Base-by-base conservation (phyloP, 2,888 invertebrate genomes). In the Tetropium fuscum region DNA sequence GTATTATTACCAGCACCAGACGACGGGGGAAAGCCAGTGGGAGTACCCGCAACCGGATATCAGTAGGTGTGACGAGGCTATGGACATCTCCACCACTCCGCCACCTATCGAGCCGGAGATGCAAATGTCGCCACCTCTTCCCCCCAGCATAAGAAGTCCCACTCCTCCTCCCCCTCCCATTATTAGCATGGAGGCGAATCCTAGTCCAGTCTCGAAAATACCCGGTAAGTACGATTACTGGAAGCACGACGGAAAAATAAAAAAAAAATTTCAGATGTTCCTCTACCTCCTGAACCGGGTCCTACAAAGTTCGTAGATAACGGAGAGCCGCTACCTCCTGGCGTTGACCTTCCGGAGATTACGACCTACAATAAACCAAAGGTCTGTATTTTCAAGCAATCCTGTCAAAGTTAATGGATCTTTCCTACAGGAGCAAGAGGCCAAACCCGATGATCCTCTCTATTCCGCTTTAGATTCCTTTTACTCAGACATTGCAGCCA, bases 1-100 rank as follows among this genome's bases (percentile, higher is more conserved):
- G 69, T 90, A 90, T 82, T 88, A 84, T 84, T 90, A 89, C 82
- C 85, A 85, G 76, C 87, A 89, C 78, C 77, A 83, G 62, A 75
- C 78, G 62, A 86, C 84, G 18, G 87, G 87, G 25, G 84, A 85
- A 63, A 84, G 86, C 44, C 88, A 87, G 75, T 89, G 89, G 89
- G 87, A 87, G 67, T 90, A 85, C 77, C 87, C 87, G 1, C 82
- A 83, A 57, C 77, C 80, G 3, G 84, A 83, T 64, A 78, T 82
- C 61, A 80, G 82, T 64, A 79, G 82, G 60, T 84, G 82, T 43
- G 84, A 85, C 40, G 86, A 86, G 68, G 86, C 85, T 18, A 87
- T 87, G 87, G 87, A 87, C 71, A 83, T 87, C 60, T 86, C 85
- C 59, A 86, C 85, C 3, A 87, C 86, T 1, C 86, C 86, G 7